phyloP scores from a whole-genome alignment of 2,797 vertebrate species.

The Taeniopygia guttata region DNA sequence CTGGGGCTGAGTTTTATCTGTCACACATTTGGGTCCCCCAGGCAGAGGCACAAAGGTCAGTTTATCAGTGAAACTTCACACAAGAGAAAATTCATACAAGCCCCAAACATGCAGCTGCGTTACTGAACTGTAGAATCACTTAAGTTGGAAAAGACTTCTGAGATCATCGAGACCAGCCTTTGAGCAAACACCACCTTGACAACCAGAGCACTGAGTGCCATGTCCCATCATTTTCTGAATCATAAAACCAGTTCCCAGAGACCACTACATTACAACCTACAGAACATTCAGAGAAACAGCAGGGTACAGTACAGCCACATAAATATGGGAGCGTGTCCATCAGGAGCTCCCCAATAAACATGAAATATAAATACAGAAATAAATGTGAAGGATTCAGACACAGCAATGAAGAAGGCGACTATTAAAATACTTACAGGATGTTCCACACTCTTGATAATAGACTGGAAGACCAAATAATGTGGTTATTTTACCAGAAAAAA shows the following conservation, averaged over 20 bases:
- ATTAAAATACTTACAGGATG: not conserved
- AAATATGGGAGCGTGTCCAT: not conserved
- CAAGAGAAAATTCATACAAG: not conserved
- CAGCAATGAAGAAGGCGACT: rapidly evolving
- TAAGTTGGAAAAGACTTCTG: not conserved
- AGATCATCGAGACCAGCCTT: not conserved
- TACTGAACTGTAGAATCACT: not conserved
- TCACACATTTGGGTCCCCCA: not conserved
- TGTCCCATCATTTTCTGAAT: not conserved
- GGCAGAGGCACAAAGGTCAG: not conserved
- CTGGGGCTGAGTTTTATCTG: not conserved
- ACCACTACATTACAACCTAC: not conserved
- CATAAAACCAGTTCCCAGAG: not conserved
- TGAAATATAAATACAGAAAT: not conserved
- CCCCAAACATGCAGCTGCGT: not conserved
- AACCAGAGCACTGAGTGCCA: not conserved
- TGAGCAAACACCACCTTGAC: not conserved
- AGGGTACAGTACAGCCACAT: not conserved
- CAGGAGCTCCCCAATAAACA: not conserved
- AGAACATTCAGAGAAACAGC: not conserved
- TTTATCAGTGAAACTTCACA: not conserved
- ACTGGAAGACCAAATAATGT: not conserved
- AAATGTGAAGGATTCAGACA: not conserved
- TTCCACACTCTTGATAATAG: not conserved
- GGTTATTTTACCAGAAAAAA: not conserved